Conservation (phyloP, 1,140 invertebrate species). For the Neodiprion fabricii region DNA sequence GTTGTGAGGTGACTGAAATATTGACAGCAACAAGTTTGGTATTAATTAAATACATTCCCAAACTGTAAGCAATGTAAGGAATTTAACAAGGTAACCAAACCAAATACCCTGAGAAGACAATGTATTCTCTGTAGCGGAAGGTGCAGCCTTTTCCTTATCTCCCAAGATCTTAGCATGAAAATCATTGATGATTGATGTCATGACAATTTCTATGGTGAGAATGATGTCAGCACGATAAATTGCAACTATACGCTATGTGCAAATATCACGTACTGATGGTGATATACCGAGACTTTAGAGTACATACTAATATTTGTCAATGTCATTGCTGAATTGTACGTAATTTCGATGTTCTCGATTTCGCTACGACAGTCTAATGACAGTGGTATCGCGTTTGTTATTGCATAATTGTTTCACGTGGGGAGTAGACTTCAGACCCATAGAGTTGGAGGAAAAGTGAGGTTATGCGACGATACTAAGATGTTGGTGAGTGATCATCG, state of each 20-base stretch:
- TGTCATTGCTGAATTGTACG: too few relatives aligned
- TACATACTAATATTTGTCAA: too few relatives aligned
- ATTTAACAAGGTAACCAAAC: too few relatives aligned
- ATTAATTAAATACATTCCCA: too few relatives aligned
- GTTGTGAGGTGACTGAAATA: slow-evolving; percentile 48
- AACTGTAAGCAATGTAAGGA: too few relatives aligned
- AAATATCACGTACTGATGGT: too few relatives aligned
- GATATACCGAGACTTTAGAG: too few relatives aligned
- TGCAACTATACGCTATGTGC: too few relatives aligned
- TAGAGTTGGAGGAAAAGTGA: background rate
- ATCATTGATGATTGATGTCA: background rate
- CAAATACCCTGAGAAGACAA: background rate
- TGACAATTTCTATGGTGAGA: background rate
- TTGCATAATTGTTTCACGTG: slow-evolving; percentile 7
- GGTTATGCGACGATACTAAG: background rate
- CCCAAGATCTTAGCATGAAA: background rate
- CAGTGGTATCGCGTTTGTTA: background rate
- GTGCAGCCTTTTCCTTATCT: background rate
- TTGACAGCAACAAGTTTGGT: background rate
- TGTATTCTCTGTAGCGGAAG: background rate
- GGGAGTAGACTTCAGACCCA: background rate
- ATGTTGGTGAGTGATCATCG: too few relatives aligned
- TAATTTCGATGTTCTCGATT: background rate
- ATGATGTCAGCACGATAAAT: too few relatives aligned
- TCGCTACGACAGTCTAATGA: background rate